phyloP scores from a whole-genome alignment of 1,140 invertebrate genomes.

The Drosophila novamexicana region DNA sequence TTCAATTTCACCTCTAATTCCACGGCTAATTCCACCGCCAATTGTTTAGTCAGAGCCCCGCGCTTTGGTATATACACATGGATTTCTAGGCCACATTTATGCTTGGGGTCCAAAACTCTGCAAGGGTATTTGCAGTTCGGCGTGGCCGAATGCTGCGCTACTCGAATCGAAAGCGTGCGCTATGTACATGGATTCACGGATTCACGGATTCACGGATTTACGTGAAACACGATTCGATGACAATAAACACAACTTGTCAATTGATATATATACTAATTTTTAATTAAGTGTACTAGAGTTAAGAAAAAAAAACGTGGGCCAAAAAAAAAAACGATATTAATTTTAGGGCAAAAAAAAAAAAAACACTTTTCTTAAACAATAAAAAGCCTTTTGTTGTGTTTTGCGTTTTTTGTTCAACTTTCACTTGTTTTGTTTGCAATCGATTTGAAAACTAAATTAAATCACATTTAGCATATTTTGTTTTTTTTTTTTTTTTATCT shows the following conservation, averaged over 20 bases:
- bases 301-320: background rate
- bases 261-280: background rate
- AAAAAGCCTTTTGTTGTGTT: constrained; percentile 68
- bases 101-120: background rate
- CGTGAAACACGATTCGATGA: too few species aligned
- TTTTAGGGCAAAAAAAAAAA: constrained; percentile 14
- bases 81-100: too few species aligned
- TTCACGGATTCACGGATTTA: background rate
- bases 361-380: constrained; percentile 58
- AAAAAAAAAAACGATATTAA: constrained; percentile 21
- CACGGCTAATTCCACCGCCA: too few species aligned
- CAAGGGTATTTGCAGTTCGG: constrained; percentile 20
- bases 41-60: too few species aligned
- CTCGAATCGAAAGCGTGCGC: background rate
- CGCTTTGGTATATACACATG: too few species aligned
- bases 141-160: constrained; percentile 12
- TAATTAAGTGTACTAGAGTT: constrained; percentile 30
- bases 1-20: too few species aligned
- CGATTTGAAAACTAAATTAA: constrained; percentile 73
- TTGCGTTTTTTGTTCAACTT: background rate
- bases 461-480: constrained; percentile 73
- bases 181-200: background rate
- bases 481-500: background rate
- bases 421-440: constrained; percentile 24
- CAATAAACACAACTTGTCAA: background rate